phyloP scores from a whole-genome alignment of 2,113 vertebrate species.

The Cebidichthys violaceus region DNA sequence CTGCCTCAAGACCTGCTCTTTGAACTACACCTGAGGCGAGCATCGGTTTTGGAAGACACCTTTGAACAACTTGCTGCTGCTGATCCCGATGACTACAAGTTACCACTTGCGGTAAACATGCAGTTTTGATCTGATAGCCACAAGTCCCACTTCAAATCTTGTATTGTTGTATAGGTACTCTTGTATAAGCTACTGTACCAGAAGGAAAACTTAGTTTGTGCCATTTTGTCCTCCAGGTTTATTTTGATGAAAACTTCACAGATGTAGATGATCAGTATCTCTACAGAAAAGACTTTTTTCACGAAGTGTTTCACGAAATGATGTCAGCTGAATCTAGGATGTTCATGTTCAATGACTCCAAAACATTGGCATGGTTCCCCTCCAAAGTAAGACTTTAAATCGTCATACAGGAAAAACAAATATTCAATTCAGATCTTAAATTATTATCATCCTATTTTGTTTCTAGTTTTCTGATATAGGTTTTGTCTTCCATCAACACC shows the following conservation, averaged over 20 bases:
- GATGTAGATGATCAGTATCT: accelerated
- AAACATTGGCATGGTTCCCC: constrained; percentile 84
- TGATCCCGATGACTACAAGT: constrained; percentile 33
- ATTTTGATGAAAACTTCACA: constrained; percentile 21
- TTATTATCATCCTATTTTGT: background rate
- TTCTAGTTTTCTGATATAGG: background rate
- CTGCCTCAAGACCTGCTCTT: background rate
- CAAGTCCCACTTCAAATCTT: background rate
- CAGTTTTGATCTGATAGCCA: background rate
- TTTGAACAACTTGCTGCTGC: constrained; percentile 40
- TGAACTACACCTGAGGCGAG: constrained; percentile 36
- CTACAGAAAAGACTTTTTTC: constrained; percentile 79
- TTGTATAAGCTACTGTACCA: background rate
- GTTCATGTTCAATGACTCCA: constrained; percentile 75
- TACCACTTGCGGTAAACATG: constrained; percentile 49
- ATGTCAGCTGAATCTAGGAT: constrained; percentile 70
- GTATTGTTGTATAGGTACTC: background rate
- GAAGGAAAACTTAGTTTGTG: background rate
- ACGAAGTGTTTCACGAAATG: constrained; percentile 78
- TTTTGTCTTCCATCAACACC: background rate
- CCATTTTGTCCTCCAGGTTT: constrained; percentile 61
- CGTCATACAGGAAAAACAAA: background rate
- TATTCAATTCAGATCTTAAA: background rate
- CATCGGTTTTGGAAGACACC: constrained; percentile 54
- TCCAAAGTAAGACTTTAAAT: constrained; percentile 67